Percentiles rank a stretch among this genome's conserved stretches.
These are phyloP conservation scores for Aptenodytes forsteri DNA, from an alignment of 2,113 vertebrate species.

Conservation along the genomic window DNA sequence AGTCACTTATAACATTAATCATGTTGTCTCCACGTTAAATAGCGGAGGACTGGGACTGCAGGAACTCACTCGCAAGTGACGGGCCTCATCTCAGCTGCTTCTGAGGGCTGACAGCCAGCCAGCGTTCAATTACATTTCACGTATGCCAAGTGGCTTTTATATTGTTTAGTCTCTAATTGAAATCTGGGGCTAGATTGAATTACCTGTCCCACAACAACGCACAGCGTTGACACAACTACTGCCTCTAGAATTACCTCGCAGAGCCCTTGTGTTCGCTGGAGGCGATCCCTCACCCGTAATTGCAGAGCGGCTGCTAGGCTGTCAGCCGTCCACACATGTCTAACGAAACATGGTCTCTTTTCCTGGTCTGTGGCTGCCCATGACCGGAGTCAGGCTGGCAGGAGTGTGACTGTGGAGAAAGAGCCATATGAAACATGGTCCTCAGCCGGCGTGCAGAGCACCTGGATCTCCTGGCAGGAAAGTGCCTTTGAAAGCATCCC, in stretches of 20 bases:
- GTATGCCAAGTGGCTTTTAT: constrained; percentile 32
- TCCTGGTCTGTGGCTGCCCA: not conserved
- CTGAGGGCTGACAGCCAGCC: constrained; percentile 23
- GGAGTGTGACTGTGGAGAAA: not conserved
- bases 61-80: not conserved
- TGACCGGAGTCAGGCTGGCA: not conserved
- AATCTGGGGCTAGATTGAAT: not conserved
- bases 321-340: fast-evolving
- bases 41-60: not conserved
- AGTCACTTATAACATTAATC: constrained; percentile 39
- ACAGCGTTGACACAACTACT: not conserved
- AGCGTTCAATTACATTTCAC: not conserved
- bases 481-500: not conserved
- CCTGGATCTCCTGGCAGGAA: not conserved
- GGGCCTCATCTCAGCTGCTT: constrained; percentile 36
- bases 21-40: constrained; percentile 4
- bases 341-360: fast-evolving
- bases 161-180: constrained; percentile 33
- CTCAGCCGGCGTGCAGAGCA: not conserved
- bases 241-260: not conserved
- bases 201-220: constrained; percentile 11
- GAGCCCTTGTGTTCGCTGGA: fast-evolving
- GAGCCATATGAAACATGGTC: not conserved
- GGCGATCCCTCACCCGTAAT: fast-evolving
- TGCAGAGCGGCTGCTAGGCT: fast-evolving